These are phyloP conservation scores for Heteromurus nitidus DNA, from an alignment of 2,888 invertebrate genomes.

Conservation along the genomic window DNA sequence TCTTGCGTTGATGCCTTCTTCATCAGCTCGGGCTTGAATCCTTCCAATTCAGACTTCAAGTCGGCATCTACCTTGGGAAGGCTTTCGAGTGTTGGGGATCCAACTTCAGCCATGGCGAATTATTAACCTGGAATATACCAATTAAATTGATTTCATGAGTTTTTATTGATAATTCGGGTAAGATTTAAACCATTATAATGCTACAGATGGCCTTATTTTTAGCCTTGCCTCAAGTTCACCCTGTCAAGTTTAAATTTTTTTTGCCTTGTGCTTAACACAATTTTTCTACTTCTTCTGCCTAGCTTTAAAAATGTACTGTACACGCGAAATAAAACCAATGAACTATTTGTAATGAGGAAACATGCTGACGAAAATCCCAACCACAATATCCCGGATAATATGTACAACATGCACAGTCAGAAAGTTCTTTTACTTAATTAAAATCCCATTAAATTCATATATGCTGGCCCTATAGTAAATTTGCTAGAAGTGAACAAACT, in stretches of 20 bases:
- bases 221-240: too few species aligned
- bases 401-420: background rate
- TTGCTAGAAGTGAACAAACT: too few species aligned
- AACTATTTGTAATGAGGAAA: too few species aligned
- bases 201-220: too few species aligned
- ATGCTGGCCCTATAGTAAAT: too few species aligned
- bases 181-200: too few species aligned
- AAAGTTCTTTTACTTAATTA: background rate
- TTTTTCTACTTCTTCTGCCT: too few species aligned
- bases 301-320: too few species aligned
- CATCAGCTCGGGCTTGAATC: slow-evolving; percentile 90
- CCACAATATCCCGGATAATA: slow-evolving; percentile 57
- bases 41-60: slow-evolving; percentile 92
- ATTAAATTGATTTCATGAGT: too few species aligned
- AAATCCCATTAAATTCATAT: background rate
- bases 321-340: too few species aligned
- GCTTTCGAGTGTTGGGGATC: slow-evolving; percentile 89
- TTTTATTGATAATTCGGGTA: too few species aligned
- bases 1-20: slow-evolving; percentile 93
- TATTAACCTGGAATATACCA: background rate
- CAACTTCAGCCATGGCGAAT: slow-evolving; percentile 79
- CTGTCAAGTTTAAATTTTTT: background rate
- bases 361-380: slow-evolving; percentile 6
- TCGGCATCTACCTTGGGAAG: slow-evolving; percentile 92
- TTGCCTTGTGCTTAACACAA: too few species aligned